Evolutionary conservation across 2,113 vertebrate species (phyloP), one percentile per base, ranked within the genome.

Genomic region (Rhea pennata): DNA sequence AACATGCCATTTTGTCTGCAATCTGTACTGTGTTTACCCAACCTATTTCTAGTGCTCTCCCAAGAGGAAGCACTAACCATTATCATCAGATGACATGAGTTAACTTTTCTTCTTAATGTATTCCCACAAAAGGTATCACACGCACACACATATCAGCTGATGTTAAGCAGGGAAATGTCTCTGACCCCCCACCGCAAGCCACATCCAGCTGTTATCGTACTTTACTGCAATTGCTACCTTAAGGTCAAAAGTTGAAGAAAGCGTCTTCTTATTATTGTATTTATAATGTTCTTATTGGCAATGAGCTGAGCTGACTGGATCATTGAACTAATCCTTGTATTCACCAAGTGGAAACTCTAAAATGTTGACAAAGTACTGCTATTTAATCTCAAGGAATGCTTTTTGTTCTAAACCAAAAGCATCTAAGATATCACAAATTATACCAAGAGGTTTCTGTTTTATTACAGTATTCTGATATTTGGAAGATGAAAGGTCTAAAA

Each of bases 301-400:
- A 81, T 53, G 56, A 80, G 64, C 75, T 75, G 79, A 95, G 65
- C 71, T 71, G 87, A n/a, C 75, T 88, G 87, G 67, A 91, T 93
- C 82, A 78, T 61, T 78, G 84, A 91, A 84, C 76, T 94, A 90
- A 94, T 93, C 82, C 72, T 58, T 85, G 44, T 93, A 69, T 48
- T 90, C 78, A 74, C 67, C 42, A 78, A 91, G 61, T 77, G 82
- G 84, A 96, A 95, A 92, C 64, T 94, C 72, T 72, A 95, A 95
- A 90, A 94, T 80, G 58, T 88, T 95, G 92, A 92, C 84, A 71
- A 93, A 93, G 82, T 92, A 51, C 77, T 92, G 81, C 67, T 90
- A 75, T 81, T 95, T 96, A 83, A 94, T 96, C 89, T 91, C 51
- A 59, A 88, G 78, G 93, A 96, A 93, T 95, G 91, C 87, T 93